Evolutionary conservation across 2,113 vertebrate genomes (phyloP).

Genomic region (Colossoma macropomum): DNA sequence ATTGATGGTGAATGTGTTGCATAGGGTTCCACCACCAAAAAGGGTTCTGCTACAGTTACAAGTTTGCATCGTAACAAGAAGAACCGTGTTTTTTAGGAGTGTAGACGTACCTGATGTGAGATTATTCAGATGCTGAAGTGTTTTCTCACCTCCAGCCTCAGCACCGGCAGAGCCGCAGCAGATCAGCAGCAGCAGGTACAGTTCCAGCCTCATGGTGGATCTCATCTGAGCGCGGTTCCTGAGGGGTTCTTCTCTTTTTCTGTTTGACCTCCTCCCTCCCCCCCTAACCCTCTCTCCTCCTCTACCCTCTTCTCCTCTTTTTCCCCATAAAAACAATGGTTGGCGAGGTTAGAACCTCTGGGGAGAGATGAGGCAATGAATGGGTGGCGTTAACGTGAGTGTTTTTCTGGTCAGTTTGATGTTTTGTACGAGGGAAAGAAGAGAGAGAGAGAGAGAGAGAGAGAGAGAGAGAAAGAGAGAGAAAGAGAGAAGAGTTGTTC

Average conservation of each 20-base stretch:
- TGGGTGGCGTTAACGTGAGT: constrained; percentile 8
- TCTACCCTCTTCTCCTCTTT: not conserved
- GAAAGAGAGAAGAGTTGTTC: too few species aligned
- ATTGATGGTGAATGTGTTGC: too few species aligned
- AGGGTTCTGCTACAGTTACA: too few species aligned
- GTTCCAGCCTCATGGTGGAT: not conserved
- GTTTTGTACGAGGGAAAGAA: not conserved
- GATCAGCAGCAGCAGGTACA: not conserved
- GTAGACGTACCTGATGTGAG: too few species aligned
- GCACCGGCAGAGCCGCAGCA: not conserved
- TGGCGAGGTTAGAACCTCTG: constrained; percentile 36
- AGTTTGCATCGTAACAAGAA: too few species aligned
- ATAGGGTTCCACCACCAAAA: too few species aligned
- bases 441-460: too few species aligned
- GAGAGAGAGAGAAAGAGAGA: not conserved
- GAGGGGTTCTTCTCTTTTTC: not conserved
- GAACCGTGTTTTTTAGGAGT: too few species aligned
- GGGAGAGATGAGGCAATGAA: constrained; percentile 42
- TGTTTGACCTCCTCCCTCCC: not conserved
- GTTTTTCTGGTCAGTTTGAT: constrained; percentile 10
- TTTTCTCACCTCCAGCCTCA: constrained; percentile 13
- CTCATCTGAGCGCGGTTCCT: not conserved
- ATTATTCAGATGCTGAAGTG: too few species aligned
- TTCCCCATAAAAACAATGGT: constrained; percentile 30
- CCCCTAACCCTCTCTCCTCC: not conserved